phyloP scores from a whole-genome alignment of 1,140 invertebrate genomes.

The Stratiolaelaps scimitus region DNA sequence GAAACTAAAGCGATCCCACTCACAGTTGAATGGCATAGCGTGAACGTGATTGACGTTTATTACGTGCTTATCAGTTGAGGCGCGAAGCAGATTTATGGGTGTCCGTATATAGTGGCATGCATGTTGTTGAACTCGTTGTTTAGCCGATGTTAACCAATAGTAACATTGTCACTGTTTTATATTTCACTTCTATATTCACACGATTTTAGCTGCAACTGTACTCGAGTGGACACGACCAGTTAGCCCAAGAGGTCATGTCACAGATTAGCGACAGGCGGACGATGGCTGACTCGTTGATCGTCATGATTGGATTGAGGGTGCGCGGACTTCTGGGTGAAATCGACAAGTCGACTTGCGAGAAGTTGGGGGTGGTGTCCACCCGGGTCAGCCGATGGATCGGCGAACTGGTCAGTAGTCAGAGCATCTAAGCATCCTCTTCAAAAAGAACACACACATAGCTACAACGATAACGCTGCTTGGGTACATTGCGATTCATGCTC shows the following conservation, averaged over 20 bases:
- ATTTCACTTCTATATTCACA: neutral
- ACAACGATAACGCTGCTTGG: too few relatives aligned
- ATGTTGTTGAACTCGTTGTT: too few relatives aligned
- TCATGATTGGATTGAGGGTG: conserved; percentile 1
- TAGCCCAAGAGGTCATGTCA: conserved; percentile 18
- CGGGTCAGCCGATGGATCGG: conserved; percentile 19
- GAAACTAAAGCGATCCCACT: neutral
- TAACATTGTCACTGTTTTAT: neutral
- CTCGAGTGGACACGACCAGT: conserved; percentile 21
- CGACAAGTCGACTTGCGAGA: conserved; percentile 13
- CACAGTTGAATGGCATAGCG: too few relatives aligned
- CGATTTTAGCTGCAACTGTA: conserved; percentile 20
- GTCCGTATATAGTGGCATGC: too few relatives aligned
- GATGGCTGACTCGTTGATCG: neutral
- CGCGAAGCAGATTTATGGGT: too few relatives aligned
- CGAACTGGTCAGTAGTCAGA: neutral
- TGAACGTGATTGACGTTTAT: too few relatives aligned
- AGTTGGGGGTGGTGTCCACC: conserved; percentile 4
- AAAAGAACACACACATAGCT: neutral
- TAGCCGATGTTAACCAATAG: too few relatives aligned
- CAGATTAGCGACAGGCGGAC: conserved; percentile 7
- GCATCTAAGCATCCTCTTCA: neutral
- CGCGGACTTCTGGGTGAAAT: conserved; percentile 1
- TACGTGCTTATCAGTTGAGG: too few relatives aligned
- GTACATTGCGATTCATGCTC: too few relatives aligned